Conservation (phyloP, 2,888 invertebrate species). For the Tenthredo distinguenda region DNA sequence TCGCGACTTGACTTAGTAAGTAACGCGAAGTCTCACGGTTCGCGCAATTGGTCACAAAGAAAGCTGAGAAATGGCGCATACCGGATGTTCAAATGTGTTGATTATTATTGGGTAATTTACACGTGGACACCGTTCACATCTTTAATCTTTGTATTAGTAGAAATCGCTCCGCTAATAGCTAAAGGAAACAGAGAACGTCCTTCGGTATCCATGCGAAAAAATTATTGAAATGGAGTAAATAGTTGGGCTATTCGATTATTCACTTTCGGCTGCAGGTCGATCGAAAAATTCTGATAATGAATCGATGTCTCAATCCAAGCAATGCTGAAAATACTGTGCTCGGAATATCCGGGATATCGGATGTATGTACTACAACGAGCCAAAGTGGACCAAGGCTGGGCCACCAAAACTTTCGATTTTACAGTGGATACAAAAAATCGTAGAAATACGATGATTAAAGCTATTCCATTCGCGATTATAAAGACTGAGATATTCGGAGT, state of each 20-base stretch:
- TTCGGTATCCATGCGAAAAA: not conserved
- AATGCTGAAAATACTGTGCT: not conserved
- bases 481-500: not conserved
- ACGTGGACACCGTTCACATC: not conserved
- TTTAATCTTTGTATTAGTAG: not conserved
- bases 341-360: slow-evolving; percentile 6
- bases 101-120: not conserved
- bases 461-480: not conserved
- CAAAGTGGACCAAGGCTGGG: slow-evolving; percentile 38
- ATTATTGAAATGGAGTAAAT: not conserved
- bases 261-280: not conserved
- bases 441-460: not conserved
- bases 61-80: slow-evolving; percentile 41
- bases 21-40: not conserved
- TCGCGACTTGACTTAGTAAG: slow-evolving; percentile 46
- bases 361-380: not conserved
- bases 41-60: slow-evolving; percentile 47
- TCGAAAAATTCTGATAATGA: not conserved
- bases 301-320: not conserved
- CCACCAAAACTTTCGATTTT: slow-evolving; percentile 33
- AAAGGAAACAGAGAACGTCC: not conserved
- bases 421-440: not conserved
- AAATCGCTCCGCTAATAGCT: slow-evolving; percentile 27
- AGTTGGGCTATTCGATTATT: not conserved
- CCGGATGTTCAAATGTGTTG: slow-evolving; percentile 32